Evolutionary conservation across 2,888 invertebrate species (phyloP).

Genomic region (Cataglyphis livida): DNA sequence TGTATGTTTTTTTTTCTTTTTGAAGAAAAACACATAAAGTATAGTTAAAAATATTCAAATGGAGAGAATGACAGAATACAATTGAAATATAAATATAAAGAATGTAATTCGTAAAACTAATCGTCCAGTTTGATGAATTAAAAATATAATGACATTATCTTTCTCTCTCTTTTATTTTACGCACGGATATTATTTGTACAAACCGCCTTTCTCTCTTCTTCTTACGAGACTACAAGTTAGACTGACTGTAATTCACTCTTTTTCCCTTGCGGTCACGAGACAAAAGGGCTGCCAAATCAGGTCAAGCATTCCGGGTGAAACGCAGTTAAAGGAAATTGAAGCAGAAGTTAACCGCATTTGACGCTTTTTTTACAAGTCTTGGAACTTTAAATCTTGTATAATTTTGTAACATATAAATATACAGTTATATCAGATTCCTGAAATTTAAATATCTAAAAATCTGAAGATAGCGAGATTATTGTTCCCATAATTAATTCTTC

Average conservation of each 20-base stretch:
- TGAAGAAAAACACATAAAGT: no score
- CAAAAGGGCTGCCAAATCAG: conserved; percentile 8
- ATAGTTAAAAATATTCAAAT: not conserved
- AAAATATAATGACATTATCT: not conserved
- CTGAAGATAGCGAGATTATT: not conserved
- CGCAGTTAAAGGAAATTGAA: conserved; percentile 33
- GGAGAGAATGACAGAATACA: not conserved
- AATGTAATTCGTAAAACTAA: not conserved
- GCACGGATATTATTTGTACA: not conserved
- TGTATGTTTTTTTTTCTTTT: not conserved
- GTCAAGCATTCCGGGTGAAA: conserved; percentile 44
- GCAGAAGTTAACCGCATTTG: conserved; percentile 25
- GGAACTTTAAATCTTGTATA: conserved; percentile 20
- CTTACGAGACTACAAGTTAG: conserved; percentile 6
- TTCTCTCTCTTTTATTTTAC: not conserved
- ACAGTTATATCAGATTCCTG: not conserved
- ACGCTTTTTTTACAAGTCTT: conserved; percentile 1
- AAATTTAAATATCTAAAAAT: not conserved
- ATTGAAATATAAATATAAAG: not conserved
- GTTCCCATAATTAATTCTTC: not conserved
- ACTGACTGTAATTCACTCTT: conserved; percentile 50
- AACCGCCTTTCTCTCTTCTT: not conserved
- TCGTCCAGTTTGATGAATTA: not conserved
- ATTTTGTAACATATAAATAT: not conserved
- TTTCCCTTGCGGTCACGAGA: conserved; percentile 30